phyloP scores from a whole-genome alignment of 92 coral and sea anemone species.

The Montipora capitata region DNA sequence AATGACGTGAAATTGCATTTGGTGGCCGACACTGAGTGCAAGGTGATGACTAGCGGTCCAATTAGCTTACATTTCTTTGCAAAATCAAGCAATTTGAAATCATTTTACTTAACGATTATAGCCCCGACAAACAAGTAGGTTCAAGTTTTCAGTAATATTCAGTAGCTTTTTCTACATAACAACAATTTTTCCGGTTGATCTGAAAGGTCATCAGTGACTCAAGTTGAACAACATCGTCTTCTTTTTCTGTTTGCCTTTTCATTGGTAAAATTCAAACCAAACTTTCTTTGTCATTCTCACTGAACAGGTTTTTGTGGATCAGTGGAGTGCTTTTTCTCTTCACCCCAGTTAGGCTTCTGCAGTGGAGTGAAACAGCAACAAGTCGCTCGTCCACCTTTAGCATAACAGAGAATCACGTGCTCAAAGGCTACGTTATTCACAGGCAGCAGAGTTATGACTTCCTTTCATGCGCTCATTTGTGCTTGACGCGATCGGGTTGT shows the following conservation, averaged over 20 bases:
- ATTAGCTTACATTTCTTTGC: too few relatives aligned
- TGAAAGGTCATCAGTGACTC: too few relatives aligned
- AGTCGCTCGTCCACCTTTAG: conserved; percentile 61
- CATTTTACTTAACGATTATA: too few relatives aligned
- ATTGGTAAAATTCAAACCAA: neutral
- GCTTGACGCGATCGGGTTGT: conserved; percentile 69
- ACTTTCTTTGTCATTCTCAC: neutral
- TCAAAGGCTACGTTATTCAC: conserved; percentile 62
- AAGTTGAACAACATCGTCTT: too few relatives aligned
- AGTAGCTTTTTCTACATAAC: too few relatives aligned
- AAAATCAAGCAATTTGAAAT: too few relatives aligned
- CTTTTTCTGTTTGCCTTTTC: neutral
- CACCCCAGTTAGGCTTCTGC: neutral
- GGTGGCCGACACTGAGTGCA: too few relatives aligned
- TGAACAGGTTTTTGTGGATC: neutral
- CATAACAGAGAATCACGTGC: conserved; percentile 63
- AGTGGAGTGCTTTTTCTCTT: neutral
- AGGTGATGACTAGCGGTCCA: too few relatives aligned
- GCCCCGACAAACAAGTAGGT: too few relatives aligned
- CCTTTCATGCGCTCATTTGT: conserved; percentile 80
- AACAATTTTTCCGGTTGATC: too few relatives aligned
- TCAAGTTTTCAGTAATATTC: too few relatives aligned
- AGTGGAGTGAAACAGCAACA: conserved; percentile 20
- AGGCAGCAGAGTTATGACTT: conserved; percentile 71
- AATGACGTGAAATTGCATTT: too few relatives aligned